Evolutionary conservation across 1,140 invertebrate genomes (phyloP).

Genomic region (Plodia interpunctella): DNA sequence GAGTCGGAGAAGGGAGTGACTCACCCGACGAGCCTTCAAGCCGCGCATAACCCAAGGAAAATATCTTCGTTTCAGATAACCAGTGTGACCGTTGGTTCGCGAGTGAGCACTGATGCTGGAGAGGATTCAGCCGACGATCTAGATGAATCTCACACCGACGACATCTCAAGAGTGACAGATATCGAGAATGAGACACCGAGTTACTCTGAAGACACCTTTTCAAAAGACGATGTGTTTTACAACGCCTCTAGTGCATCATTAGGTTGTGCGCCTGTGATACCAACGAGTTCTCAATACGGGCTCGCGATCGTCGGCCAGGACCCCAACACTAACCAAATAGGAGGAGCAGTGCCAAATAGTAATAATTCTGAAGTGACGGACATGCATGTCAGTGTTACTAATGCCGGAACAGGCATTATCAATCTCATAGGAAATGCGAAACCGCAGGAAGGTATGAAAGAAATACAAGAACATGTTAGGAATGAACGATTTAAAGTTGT

Average conservation of each 20-base stretch:
- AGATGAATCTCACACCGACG: constrained; percentile 95
- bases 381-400: constrained; percentile 80
- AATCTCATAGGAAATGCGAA: constrained; percentile 80
- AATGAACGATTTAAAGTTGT: constrained; percentile 96
- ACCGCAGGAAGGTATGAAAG: constrained; percentile 82
- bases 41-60: constrained; percentile 82
- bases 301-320: constrained; percentile 85
- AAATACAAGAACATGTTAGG: constrained; percentile 84
- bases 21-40: constrained; percentile 74
- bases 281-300: constrained; percentile 89
- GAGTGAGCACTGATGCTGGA: constrained; percentile 89
- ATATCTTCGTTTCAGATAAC: constrained; percentile 96
- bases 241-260: constrained; percentile 85
- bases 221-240: constrained; percentile 89
- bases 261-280: constrained; percentile 88
- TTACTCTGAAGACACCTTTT: constrained; percentile 90
- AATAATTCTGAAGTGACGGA: constrained; percentile 75
- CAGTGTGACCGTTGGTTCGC: constrained; percentile 86
- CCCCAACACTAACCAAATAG: constrained; percentile 54
- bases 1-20: constrained; percentile 78
- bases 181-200: constrained; percentile 90
- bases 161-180: constrained; percentile 88
- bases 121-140: constrained; percentile 95
- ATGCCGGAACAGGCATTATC: constrained; percentile 80
- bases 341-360: constrained; percentile 73